A percentile compares a stretch with the other conserved stretches of the same genome.
These are phyloP conservation scores for Ephestia elutella DNA, from an alignment of 1,140 invertebrate species.

Conservation along the genomic window DNA sequence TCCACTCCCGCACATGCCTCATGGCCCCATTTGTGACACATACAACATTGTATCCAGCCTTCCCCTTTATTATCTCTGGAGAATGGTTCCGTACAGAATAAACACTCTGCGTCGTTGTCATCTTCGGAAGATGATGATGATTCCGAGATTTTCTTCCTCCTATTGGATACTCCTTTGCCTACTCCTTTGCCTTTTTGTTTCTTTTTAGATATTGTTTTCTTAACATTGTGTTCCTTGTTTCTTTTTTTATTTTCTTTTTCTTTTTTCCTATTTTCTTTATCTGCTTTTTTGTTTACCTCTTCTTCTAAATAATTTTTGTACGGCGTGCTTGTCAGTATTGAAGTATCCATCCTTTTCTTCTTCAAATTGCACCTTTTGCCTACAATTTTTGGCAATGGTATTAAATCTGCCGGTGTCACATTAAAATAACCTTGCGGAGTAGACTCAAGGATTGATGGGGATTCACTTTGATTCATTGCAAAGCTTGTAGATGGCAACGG, in stretches of 20 bases:
- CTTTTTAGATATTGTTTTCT: background rate
- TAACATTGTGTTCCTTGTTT: conserved; percentile 13
- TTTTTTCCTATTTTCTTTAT: conserved; percentile 15
- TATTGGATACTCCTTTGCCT: background rate
- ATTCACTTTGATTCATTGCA: background rate
- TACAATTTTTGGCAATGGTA: background rate
- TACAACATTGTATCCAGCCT: conserved; percentile 12
- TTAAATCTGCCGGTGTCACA: background rate
- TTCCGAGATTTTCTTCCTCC: background rate
- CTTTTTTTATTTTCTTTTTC: too few species aligned
- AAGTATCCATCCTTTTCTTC: background rate
- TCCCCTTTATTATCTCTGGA: conserved; percentile 15
- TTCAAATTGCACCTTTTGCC: background rate
- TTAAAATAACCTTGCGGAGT: too few species aligned
- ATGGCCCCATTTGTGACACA: conserved; percentile 12
- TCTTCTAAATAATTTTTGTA: conserved; percentile 27
- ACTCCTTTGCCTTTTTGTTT: background rate
- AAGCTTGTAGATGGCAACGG: background rate
- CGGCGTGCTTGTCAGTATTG: conserved; percentile 9
- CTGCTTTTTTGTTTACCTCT: conserved; percentile 13
- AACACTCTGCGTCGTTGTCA: conserved; percentile 11
- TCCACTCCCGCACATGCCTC: conserved; percentile 9
- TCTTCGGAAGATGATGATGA: background rate
- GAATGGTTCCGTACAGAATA: conserved; percentile 7
- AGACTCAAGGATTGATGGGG: background rate